Evolutionary conservation across 2,113 vertebrate genomes (phyloP), one percentile per base, ranked within the genome.

Genomic region (Xiphophorus maculatus): DNA sequence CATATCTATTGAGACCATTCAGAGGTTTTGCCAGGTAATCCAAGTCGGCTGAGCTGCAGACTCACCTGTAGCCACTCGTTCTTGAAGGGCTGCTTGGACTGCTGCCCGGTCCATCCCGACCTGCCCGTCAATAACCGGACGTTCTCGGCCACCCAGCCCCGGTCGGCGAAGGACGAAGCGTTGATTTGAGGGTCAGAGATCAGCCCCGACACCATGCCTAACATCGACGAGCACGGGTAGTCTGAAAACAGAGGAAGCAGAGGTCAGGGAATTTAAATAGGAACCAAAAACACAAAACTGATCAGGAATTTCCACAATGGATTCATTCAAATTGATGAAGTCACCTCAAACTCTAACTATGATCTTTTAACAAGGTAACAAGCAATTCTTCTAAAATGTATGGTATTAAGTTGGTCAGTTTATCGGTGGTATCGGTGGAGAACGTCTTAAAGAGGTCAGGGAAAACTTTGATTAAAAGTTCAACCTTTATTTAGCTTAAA

Each of bases 131-230:
- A 87, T 10, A 99, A 90, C 0, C 98, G 96, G 15, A 93, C 95
- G 10, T 97, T 96, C 84, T 99, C 98, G 0, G 97, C 96, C 80
- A 97, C 94, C 98, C 97, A 99, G 82, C 96, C 96, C 4, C 97
- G 93, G 84, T 99, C 96, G 4, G 91, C 93, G 83, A 95, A 94
- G 28, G 96, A 97, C 17, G 98, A 99, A 3, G 96, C 97, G 44
- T 94, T 96, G 86, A 99, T 98, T 93, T 98, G 98, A 82, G 96
- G 92, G 64, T 99, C 98, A 0, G 96, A 89, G 90, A 99, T 97
- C 75, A 96, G 97, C 33, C 98, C 98, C 1, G 98, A 98, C 44
- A 99, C 96, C 96, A 99, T 97, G 12, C 98, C 98, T 89, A 99
- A 54, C 97, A 99, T 99, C 81, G 95, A 96, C 35, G 97, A 98